phyloP scores from a whole-genome alignment of 2,888 invertebrate genomes.

The Parelbella ahira region DNA sequence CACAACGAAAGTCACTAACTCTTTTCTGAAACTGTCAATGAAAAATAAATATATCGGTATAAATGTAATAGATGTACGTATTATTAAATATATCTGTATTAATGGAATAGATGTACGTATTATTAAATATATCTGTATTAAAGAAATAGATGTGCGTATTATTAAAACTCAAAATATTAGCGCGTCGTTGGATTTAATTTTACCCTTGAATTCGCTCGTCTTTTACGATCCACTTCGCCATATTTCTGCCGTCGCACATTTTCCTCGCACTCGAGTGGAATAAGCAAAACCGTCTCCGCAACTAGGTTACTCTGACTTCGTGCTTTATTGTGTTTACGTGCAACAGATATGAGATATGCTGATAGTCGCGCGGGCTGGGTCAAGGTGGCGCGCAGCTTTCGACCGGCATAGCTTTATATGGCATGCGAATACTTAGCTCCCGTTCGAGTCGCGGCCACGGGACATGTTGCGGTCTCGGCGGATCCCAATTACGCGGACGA shows the following conservation, averaged over 20 bases:
- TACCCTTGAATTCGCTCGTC: slow-evolving; percentile 28
- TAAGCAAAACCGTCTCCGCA: slow-evolving; percentile 57
- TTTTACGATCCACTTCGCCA: slow-evolving; percentile 27
- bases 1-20: too few relatives aligned
- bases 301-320: slow-evolving; percentile 68
- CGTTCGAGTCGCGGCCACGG: slow-evolving; percentile 44
- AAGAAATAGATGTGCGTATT: too few relatives aligned
- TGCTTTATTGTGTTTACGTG: slow-evolving; percentile 79
- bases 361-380: slow-evolving; percentile 59
- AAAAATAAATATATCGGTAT: too few relatives aligned
- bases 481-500: slow-evolving; percentile 50
- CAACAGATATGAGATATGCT: slow-evolving; percentile 67
- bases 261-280: slow-evolving; percentile 51
- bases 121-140: too few relatives aligned
- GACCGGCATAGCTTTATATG: slow-evolving; percentile 62
- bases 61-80: too few relatives aligned
- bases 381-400: slow-evolving; percentile 77
- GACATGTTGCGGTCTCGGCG: slow-evolving; percentile 52
- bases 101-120: too few relatives aligned
- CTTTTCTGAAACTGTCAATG: too few relatives aligned
- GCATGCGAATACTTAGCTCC: slow-evolving; percentile 61
- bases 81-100: too few relatives aligned
- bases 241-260: slow-evolving; percentile 33
- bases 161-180: too few relatives aligned
- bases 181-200: too few relatives aligned